Base-by-base conservation (phyloP, 2,888 invertebrate species). In the Caenorhabditis auriculariae region DNA sequence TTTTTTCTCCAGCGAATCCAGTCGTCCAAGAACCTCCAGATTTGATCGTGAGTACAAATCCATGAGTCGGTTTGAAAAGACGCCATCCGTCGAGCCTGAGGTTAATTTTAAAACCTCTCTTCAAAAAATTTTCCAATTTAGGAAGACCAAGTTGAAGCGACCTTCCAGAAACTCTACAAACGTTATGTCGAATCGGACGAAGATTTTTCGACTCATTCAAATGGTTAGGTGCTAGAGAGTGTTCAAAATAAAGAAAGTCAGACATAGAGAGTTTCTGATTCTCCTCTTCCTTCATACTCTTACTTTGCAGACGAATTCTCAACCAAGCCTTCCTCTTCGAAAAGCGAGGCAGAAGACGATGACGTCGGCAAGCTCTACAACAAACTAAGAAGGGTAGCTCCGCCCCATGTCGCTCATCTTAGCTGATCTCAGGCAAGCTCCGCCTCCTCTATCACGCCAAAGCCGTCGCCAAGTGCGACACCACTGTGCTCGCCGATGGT, bases 121-220 rank as follows among this genome's bases (percentile, higher is more conserved):
- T 15, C 32, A 46, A 47, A 5, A 19, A 15, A 7, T n/a, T 6
- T 27, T 15, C 43, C 53, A 45, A n/a, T n/a, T n/a, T 50, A 61
- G 5, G 63, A 55, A 3, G 69, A 69, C 41, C 66, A 66, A 12
- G 61, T 72, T 4, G 72, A 72, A 38, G 45, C 42, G n/a, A 69
- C 66, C 3, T 72, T 72, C 54, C 51, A 61, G 17, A 64, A 60
- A 42, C 54, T 69, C 7, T 72, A 69, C 43, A 41, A 58, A 37
- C 62, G 65, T 39, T 72, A 72, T 54, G 68, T 69, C n/a, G n/a
- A n/a, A n/a, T n/a, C n/a, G n/a, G n/a, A n/a, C n/a, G n/a, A n/a
- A n/a, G n/a, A n/a, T n/a, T n/a, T n/a, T n/a, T n/a, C n/a, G n/a
- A n/a, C n/a, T n/a, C n/a, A n/a, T n/a, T n/a, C n/a, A n/a, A n/a